These are phyloP conservation scores for Caranx ignobilis DNA, from an alignment of 2,113 vertebrate genomes.

Conservation along the genomic window DNA sequence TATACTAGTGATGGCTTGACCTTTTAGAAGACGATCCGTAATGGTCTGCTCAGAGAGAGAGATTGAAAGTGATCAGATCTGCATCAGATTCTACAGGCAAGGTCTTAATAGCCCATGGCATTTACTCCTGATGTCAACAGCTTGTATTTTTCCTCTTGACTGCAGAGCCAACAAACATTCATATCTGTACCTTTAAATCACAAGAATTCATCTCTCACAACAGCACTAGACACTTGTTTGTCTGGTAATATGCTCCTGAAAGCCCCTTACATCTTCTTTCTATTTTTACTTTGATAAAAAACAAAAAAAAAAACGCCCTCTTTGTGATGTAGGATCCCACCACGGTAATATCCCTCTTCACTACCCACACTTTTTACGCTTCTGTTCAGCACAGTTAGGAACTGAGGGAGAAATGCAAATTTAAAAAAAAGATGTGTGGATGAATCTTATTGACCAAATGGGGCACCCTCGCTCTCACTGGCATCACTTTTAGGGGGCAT, in stretches of 20 bases:
- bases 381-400: background rate
- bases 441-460: constrained; percentile 10
- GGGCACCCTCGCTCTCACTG: background rate
- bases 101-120: constrained; percentile 56
- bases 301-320: too few species aligned
- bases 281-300: constrained; percentile 14
- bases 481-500: background rate
- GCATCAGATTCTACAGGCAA: constrained; percentile 40
- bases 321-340: background rate
- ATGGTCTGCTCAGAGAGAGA: constrained; percentile 45
- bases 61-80: constrained; percentile 49
- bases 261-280: background rate
- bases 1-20: constrained; percentile 58
- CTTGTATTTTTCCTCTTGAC: constrained; percentile 57
- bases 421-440: background rate
- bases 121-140: constrained; percentile 64
- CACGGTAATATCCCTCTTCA: background rate
- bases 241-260: background rate
- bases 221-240: background rate
- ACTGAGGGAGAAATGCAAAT: background rate
- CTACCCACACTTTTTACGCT: background rate
- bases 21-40: constrained; percentile 70
- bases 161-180: constrained; percentile 1
- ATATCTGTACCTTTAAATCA: background rate
- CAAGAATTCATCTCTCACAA: too few species aligned